Base-by-base conservation (phyloP, 1,140 invertebrate species). In the Odontomachus brunneus region DNA sequence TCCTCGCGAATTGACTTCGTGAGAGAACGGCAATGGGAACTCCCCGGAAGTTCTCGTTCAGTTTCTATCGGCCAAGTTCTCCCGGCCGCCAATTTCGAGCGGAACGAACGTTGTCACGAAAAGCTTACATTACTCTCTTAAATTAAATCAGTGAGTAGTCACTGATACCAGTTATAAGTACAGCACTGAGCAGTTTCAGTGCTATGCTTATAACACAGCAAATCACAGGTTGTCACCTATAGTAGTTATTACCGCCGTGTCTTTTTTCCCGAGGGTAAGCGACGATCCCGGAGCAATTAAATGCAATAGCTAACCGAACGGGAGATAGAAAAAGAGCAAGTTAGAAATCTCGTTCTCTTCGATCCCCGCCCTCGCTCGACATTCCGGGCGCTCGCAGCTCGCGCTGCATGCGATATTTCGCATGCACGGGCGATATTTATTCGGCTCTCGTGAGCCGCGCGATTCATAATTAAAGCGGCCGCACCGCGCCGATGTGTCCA, bases 401-500 rank as follows among this genome's bases (percentile, higher is more conserved):
- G 38, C 38, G 0, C 38, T 11, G 38, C 38, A 44, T 44, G 38
- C 9, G 38, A 44, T 44, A 44, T 44, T 44, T 44, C 38, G 38
- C 12, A 17, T 19, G 51, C 22, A 15, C 33, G 3, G 17, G 33
- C 24, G 60, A 66, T 66, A 76, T 66, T 76, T 44, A 66, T 66
- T 55, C 48, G 38, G 24, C 11, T 53, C 26, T 65, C 74, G 74
- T 53, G 62, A 66, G 22, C 15, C 48, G 53, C 12, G 29, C 19
- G 49, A 76, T 66, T 66, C 62, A 80, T 71, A 69, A 80, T 80
- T 80, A 80, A 80, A 80, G 53, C 65, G 17, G 26, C 29, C 75
- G 53, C 12, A 3, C 51, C 60, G 15, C 55, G 14, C 69, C 29
- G 22, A 62, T 48, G 29, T 15, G 48, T 48, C 48, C 60, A 53